Evolutionary conservation across 2,888 invertebrate genomes (phyloP).

Genomic region (Melitaea athalia): DNA sequence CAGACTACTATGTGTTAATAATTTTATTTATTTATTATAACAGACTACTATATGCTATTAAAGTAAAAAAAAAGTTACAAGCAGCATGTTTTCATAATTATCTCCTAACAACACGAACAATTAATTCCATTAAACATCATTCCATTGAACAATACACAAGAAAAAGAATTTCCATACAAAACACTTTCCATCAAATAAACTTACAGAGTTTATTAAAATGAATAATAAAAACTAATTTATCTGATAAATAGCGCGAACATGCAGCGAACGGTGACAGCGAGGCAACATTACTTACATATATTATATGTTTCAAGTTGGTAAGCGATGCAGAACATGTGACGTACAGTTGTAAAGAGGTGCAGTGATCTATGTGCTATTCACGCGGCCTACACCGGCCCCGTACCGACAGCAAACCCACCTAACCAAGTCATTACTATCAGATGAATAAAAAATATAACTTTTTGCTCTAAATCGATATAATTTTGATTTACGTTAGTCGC

Average conservation of each 20-base stretch:
- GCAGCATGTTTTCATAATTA: no score
- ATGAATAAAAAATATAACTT: no score
- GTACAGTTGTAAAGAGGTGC: conserved; percentile 44
- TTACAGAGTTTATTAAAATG: background rate
- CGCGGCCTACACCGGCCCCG: conserved; percentile 35
- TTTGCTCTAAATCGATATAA: no score
- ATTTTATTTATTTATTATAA: no score
- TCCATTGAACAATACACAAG: no score
- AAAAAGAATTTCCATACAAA: background rate
- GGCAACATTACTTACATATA: background rate
- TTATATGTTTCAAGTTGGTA: conserved; percentile 18
- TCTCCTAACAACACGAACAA: background rate
- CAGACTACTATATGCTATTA: no score
- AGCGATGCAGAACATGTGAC: conserved; percentile 34
- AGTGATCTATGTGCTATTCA: conserved; percentile 41
- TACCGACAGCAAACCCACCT: conserved; percentile 38
- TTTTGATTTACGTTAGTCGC: no score
- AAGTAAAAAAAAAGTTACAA: no score
- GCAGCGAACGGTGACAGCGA: conserved; percentile 1
- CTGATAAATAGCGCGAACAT: conserved; percentile 9
- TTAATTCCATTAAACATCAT: background rate
- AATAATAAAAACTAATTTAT: background rate
- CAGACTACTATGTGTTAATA: no score
- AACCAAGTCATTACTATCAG: background rate
- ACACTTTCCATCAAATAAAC: background rate